Base-by-base conservation (phyloP, 2,888 invertebrate species). In the Oasisia sp. region DNA sequence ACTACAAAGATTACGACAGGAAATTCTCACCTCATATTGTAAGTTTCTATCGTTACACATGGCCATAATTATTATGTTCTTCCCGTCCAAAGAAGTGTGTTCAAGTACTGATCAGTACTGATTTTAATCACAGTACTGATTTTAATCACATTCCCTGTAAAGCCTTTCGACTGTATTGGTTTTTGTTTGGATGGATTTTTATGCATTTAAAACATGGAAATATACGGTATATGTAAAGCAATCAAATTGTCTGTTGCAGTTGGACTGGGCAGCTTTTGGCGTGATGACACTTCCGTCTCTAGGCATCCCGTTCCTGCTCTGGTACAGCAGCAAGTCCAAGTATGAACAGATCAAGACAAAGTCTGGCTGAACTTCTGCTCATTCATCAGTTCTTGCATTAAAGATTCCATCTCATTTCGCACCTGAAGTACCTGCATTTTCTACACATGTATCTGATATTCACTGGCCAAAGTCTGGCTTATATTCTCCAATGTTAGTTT, bases 241-340 rank as follows among this genome's bases (percentile, higher is more conserved):
- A 27, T 74, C 27, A 14, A 74, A 74, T n/a, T 14, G 74, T 74
- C 19, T 94, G 93, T 94, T 96, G 95, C 95, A 96, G 96, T 93
- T 99, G 93, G 99, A 99, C 97, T 99, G 99, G 99, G 97, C 98
- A 92, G 98, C 99, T 45, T 99, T 99, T 96, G 98, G 98, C 74
- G 97, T 99, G 92, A 99, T 99, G 99, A 98, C 99, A 45, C 97
- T 99, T 93, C 99, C 99, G 8, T 99, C 99, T 3, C 97, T 99
- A 91, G 98, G 98, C 90, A 99, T 99, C 96, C 99, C 99, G 93
- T 98, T 98, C 96, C 97, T 98, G 74, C 97, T 99, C 93, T 99
- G 99, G 99, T 98, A 97, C 97, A 98, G 98, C 45, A 99, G 99
- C 95, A 99, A 99, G 97, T 98, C 98, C 96, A 74, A 74, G 74